phyloP scores from a whole-genome alignment of 2,113 vertebrate species.

The Platysteira castanea region DNA sequence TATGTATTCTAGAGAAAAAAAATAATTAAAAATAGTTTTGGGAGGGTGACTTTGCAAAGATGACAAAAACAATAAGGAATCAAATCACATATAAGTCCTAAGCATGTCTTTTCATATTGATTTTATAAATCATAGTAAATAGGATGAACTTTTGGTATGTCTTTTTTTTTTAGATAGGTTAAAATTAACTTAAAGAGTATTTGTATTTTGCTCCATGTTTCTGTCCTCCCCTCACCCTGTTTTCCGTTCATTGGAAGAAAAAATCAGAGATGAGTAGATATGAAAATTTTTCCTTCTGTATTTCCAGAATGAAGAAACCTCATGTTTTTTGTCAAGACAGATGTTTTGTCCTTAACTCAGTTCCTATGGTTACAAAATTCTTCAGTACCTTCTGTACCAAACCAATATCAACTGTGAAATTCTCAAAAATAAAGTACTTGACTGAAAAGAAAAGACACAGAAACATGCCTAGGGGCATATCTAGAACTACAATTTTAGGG shows the following conservation, averaged over 20 bases:
- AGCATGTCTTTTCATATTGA: rapidly evolving
- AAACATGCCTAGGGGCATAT: neutral
- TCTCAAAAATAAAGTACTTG: constrained; percentile 1
- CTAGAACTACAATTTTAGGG: neutral
- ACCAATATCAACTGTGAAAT: neutral
- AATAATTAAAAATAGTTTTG: neutral
- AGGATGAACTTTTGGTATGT: neutral
- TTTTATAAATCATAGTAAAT: neutral
- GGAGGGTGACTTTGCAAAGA: neutral
- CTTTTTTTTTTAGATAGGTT: neutral
- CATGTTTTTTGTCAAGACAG: neutral
- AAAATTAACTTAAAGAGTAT: neutral
- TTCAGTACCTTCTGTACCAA: neutral
- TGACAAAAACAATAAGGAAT: neutral
- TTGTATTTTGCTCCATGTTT: neutral
- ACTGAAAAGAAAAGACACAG: neutral
- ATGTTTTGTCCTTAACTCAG: constrained; percentile 5
- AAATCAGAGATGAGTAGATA: neutral
- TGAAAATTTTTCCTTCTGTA: neutral
- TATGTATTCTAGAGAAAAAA: neutral
- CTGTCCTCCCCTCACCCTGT: rapidly evolving
- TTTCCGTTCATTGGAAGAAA: neutral
- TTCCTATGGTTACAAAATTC: constrained; percentile 23
- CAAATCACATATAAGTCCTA: neutral
- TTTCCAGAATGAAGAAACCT: neutral